Percentiles rank a stretch among this genome's conserved stretches.
phyloP scores from a whole-genome alignment of 2,888 invertebrate species.

The Carpatolechia fugitivella region DNA sequence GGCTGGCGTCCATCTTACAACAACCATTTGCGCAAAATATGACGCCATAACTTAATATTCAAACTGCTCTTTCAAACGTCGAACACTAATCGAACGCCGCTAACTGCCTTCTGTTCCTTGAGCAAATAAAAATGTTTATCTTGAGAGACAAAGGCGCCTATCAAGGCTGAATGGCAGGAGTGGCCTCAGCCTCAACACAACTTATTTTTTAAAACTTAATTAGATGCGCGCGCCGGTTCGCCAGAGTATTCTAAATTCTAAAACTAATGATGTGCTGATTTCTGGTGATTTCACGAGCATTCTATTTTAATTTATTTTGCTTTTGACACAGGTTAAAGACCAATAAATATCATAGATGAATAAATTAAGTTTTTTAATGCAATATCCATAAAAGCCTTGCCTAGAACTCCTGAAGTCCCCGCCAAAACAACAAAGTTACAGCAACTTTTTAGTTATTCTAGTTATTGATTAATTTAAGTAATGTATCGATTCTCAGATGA shows the following conservation, averaged over 20 bases:
- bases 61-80: slow-evolving; percentile 71
- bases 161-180: slow-evolving; percentile 3
- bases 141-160: slow-evolving; percentile 24
- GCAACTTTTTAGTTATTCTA: too few species aligned
- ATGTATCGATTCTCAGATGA: too few species aligned
- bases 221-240: not conserved
- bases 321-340: too few species aligned
- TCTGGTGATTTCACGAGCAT: not conserved
- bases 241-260: not conserved
- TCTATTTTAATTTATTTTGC: too few species aligned
- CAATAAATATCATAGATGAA: too few species aligned
- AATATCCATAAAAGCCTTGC: too few species aligned
- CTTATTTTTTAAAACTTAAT: not conserved
- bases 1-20: slow-evolving; percentile 48
- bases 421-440: too few species aligned
- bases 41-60: slow-evolving; percentile 58
- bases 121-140: slow-evolving; percentile 40
- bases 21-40: slow-evolving; percentile 39
- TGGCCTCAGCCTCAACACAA: not conserved
- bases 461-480: too few species aligned
- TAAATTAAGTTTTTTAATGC: too few species aligned
- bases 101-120: slow-evolving; percentile 42
- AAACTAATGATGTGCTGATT: not conserved
- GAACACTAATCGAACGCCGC: slow-evolving; percentile 53
- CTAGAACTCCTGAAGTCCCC: too few species aligned